A percentile compares a stretch with the other conserved stretches of the same genome.
These are phyloP conservation scores for Scatophagus argus DNA, from an alignment of 2,113 vertebrate species.

Conservation along the genomic window DNA sequence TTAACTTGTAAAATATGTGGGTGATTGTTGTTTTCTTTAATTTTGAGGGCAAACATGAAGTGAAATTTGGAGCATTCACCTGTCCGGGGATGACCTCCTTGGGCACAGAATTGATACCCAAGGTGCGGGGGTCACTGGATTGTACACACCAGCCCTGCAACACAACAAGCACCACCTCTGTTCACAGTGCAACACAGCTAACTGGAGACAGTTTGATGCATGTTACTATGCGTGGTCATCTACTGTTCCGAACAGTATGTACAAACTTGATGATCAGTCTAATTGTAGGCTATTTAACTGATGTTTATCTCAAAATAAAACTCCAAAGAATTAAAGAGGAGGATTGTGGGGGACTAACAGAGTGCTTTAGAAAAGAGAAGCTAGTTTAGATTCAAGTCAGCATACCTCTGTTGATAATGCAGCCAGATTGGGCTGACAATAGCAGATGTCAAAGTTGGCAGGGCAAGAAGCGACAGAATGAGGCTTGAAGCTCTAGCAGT, in stretches of 20 bases:
- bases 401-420: slow-evolving; percentile 35
- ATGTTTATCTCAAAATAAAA: neutral
- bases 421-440: slow-evolving; percentile 52
- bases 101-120: slow-evolving; percentile 83
- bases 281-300: neutral
- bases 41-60: slow-evolving; percentile 9
- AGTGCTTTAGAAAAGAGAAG: neutral
- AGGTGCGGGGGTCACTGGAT: slow-evolving; percentile 82
- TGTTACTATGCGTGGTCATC: neutral
- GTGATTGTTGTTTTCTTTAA: neutral
- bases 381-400: slow-evolving; percentile 48
- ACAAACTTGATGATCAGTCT: neutral
- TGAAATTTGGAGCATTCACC: slow-evolving; percentile 73
- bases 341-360: neutral
- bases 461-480: slow-evolving; percentile 54
- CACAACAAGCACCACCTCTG: slow-evolving; percentile 66
- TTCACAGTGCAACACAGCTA: slow-evolving; percentile 27
- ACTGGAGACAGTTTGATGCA: neutral
- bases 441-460: slow-evolving; percentile 71
- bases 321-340: neutral
- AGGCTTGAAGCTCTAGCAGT: slow-evolving; percentile 55
- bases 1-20: neutral
- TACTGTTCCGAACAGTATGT: too few relatives aligned
- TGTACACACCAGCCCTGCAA: slow-evolving; percentile 89
- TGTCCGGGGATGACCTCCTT: slow-evolving; percentile 88